Evolutionary conservation across 1,140 invertebrate genomes (phyloP), one percentile per base, ranked within the genome.

Genomic region (Homarus americanus): DNA sequence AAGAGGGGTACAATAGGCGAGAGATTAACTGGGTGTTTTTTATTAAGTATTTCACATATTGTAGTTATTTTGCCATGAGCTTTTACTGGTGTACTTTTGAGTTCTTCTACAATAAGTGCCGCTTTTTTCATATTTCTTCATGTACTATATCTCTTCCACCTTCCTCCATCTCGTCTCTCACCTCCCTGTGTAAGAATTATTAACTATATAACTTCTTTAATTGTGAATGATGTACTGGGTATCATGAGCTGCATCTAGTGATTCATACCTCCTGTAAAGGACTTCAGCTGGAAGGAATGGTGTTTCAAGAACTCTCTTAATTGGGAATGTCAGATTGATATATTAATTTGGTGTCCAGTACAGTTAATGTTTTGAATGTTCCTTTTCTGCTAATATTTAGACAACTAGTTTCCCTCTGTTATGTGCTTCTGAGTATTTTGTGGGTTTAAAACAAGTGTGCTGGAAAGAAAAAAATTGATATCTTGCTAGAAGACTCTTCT

Each of bases 361-460:
- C 63, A 66, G 63, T 58, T 58, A 58, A 66, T 66, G 28, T 66
- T 66, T 66, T 66, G 12, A 66, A 66, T 66, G 63, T 66, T 66
- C n/a, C 63, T 66, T 66, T 66, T 66, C 63, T 66, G 63, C 63
- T 66, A 66, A 66, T 66, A 66, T 66, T 28, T 66, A 66, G 63
- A 66, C 10, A 49, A 58, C 44, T 66, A 66, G 63, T 66, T 66
- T 66, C 24, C n/a, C 63, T 66, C 32, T 66, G 63, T 66, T 28
- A 66, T 20, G 32, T 66, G 63, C 63, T 66, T 66, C 63, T 66
- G 20, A 66, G 32, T 66, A 66, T 20, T 66, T 32, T 63, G 79
- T 82, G 78, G 78, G 82, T 84, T 84, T 84, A 73, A 66, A 73
- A 40, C 40, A 44, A 66, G 58, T 66, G 82, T 69, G 82, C 82